Evolutionary conservation across 2,113 vertebrate genomes (phyloP), one percentile per base, ranked within the genome.

Genomic region (Craseonycteris thonglongyai): DNA sequence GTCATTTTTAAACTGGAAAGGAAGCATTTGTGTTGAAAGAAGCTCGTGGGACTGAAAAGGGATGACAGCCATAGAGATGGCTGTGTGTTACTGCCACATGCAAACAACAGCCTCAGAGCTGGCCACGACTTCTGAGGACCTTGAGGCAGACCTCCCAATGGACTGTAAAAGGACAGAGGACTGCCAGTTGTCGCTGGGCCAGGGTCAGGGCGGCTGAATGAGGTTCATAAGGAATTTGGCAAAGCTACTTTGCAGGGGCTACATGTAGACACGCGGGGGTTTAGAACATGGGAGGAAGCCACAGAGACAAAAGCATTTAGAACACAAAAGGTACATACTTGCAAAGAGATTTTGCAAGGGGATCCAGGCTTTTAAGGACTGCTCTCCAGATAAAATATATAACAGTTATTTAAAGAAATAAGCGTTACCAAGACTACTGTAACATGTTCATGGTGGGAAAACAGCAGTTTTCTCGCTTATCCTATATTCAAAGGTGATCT

Each of bases 61-160:
- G 91, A 82, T 97, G 96, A 97, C 96, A 97, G 92, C 94, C 82
- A 71, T 85, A 95, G 86, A 96, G 93, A 63, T 59, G 94, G 88
- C 80, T 93, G 81, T 26, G 22, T 82, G 90, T 94, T 86, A 33
- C 63, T 92, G 95, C 82, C 93, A 96, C 93, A 92, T 96, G 45
- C 66, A 84, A 97, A 96, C 45, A 94, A 49, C 40, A 76, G 42
- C 19, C 90, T 97, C 40, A 45, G 80, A 91, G 86, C 72, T 87
- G 68, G 81, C 0, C 0, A 71, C 78, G 68, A 76, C 87, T 66
- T 76, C 95, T 85, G 35, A 65, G 87, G 71, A 28, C 24, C 47
- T 4, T 7, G 7, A 1, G 22, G 26, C 5, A 35, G 86, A 38
- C n/a, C 6, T 82, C 35, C n/a, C 42, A 5, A 2, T 3, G 7